phyloP scores from a whole-genome alignment of 2,797 vertebrate genomes.

The Geotria australis region DNA sequence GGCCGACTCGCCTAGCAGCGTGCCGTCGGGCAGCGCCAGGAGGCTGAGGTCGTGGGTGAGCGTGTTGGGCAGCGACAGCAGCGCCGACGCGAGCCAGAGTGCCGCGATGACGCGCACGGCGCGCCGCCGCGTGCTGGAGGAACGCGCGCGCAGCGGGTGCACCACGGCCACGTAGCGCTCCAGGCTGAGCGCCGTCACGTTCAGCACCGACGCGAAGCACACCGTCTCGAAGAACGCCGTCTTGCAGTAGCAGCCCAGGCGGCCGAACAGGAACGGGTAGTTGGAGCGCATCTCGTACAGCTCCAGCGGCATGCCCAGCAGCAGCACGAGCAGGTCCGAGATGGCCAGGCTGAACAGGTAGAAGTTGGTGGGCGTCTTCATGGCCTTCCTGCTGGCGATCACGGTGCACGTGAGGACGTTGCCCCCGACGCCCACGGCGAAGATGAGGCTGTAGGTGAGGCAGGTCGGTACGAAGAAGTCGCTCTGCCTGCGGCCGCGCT shows the following conservation, averaged over 20 bases:
- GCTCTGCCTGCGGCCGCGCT: slow-evolving; percentile 31
- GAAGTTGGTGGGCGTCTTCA: slow-evolving; percentile 72
- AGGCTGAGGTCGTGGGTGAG: slow-evolving; percentile 15
- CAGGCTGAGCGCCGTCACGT: slow-evolving; percentile 15
- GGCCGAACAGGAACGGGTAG: slow-evolving; percentile 55
- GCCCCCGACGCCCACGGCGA: slow-evolving; percentile 34
- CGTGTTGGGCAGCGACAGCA: slow-evolving; percentile 21
- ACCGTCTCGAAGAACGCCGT: slow-evolving; percentile 19
- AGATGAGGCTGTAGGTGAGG: slow-evolving; percentile 41
- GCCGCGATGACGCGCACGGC: slow-evolving; percentile 12
- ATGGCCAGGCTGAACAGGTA: slow-evolving; percentile 67
- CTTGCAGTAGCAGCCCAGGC: slow-evolving; percentile 43
- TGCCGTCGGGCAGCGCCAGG: slow-evolving; percentile 17
- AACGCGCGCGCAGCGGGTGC: slow-evolving; percentile 16
- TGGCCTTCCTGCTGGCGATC: slow-evolving; percentile 41
- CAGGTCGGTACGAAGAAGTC: slow-evolving; percentile 37
- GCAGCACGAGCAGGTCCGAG: slow-evolving; percentile 60
- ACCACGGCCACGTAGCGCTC: slow-evolving; percentile 21
- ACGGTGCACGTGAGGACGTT: slow-evolving; percentile 50
- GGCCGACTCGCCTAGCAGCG: slow-evolving; percentile 15
- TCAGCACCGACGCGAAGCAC: slow-evolving; percentile 21
- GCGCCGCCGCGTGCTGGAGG: slow-evolving; percentile 11
- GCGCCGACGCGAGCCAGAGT: slow-evolving; percentile 15
- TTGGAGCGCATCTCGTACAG: slow-evolving; percentile 69
- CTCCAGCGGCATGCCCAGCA: slow-evolving; percentile 66